Percentiles rank a stretch among this genome's conserved stretches.
These are phyloP conservation scores for Pelusios castaneus DNA, from an alignment of 2,113 vertebrate genomes.

Conservation along the genomic window DNA sequence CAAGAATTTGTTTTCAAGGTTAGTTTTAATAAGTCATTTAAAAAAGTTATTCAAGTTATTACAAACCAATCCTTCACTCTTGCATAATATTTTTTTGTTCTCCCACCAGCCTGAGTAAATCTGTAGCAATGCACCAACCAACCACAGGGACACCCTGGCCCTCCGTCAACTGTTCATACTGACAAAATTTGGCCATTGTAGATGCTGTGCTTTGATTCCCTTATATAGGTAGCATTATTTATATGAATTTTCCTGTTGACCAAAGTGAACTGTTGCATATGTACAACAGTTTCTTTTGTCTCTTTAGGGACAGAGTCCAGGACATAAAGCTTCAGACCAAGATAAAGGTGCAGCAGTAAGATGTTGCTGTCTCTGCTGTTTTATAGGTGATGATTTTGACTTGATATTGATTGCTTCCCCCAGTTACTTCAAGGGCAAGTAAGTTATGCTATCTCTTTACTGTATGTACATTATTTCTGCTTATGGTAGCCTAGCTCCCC, in stretches of 20 bases:
- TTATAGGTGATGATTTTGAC: conserved; percentile 5
- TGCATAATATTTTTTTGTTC: neutral
- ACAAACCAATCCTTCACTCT: neutral
- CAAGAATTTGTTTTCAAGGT: neutral
- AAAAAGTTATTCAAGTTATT: neutral
- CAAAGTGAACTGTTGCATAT: neutral
- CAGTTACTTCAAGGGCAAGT: neutral
- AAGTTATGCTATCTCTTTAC: conserved; percentile 17
- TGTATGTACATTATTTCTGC: neutral
- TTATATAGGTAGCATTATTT: neutral
- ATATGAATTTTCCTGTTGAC: neutral
- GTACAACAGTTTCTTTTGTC: neutral
- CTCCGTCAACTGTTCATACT: neutral
- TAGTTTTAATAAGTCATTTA: conserved; percentile 1
- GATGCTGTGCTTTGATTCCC: neutral
- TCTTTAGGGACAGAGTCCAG: neutral
- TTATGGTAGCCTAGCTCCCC: neutral
- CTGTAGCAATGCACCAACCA: neutral
- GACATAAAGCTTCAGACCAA: conserved; percentile 15
- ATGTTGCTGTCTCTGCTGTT: neutral
- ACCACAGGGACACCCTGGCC: neutral
- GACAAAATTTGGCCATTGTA: neutral
- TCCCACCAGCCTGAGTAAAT: neutral
- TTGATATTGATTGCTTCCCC: neutral
- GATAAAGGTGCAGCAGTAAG: neutral